Base-by-base conservation (phyloP, 2,113 vertebrate genomes). In the Burhinus oedicnemus region DNA sequence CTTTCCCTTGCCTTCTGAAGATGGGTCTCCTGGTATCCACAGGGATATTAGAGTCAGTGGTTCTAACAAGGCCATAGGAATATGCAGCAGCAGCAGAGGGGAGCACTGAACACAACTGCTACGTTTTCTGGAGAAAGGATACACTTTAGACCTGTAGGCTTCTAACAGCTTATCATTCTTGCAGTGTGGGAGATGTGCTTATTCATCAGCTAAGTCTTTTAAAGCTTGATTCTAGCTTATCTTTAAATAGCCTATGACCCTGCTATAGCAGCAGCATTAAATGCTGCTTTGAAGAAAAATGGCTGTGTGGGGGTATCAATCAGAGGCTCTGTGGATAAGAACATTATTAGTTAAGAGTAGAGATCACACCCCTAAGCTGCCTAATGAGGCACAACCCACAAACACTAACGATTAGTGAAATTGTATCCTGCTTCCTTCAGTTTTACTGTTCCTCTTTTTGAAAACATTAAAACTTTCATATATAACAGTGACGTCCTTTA, bases 181-280 rank as follows among this genome's bases (percentile, higher is more conserved):
- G 34, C 27, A 58, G 21, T 45, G 32, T 57, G 60, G 76, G 21
- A 82, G 57, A 89, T 61, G 61, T 91, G 64, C 64, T 93, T 86
- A 62, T 87, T 84, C 52, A 84, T 65, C 79, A 69, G 12, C 42
- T n/a, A 1, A 57, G 15, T 27, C 58, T 64, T 84, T 58, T 70
- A 34, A 42, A 86, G 47, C 69, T 66, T 52, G 47, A 60, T 81
- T 79, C 60, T 83, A 40, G 13, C 60, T 95, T 89, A 44, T 78
- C 93, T 94, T 91, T 92, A 77, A 89, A 70, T 40, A 76, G 61
- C 29, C 85, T 71, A 10, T 84, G 89, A 71, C 91, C 94, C 61
- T 81, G 45, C 66, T 45, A 6, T 38, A 83, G 80, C 55, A 87
- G 52, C 44, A 23, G 34, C 60, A 61, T 83, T 68, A 80, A 94